phyloP scores from a whole-genome alignment of 23 tunicate species.

The Clavelina lepadiformis region DNA sequence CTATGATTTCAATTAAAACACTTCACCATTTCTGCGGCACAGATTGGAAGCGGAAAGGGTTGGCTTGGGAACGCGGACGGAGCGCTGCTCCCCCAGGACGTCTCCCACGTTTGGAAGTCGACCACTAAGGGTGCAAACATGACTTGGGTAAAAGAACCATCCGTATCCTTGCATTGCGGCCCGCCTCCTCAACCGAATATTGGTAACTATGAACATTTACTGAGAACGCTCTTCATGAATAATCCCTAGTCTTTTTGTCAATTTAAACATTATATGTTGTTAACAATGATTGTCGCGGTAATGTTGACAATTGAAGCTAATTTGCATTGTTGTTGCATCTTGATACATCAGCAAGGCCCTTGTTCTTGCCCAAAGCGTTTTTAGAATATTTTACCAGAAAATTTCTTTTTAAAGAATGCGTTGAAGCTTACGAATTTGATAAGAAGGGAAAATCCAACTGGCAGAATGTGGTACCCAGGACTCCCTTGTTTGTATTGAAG shows the following conservation, averaged over 20 bases:
- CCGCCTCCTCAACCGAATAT: too few relatives aligned
- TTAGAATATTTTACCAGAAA: too few relatives aligned
- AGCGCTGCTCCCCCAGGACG: conserved; percentile 1
- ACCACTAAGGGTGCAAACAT: background rate
- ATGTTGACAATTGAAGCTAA: too few relatives aligned
- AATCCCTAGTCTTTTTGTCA: too few relatives aligned
- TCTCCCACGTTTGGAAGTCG: conserved; percentile 6
- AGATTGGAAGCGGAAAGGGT: conserved; percentile 18
- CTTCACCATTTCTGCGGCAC: too few relatives aligned
- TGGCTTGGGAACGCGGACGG: conserved; percentile 21
- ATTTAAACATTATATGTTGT: too few relatives aligned
- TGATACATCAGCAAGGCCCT: too few relatives aligned
- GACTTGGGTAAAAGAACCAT: background rate
- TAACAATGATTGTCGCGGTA: too few relatives aligned
- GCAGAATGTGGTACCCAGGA: background rate
- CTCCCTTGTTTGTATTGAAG: background rate
- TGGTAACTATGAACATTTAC: too few relatives aligned
- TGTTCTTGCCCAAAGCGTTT: too few relatives aligned
- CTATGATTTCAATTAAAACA: background rate
- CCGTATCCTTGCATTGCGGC: conserved; percentile 1
- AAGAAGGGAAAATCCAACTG: background rate
- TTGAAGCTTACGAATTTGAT: background rate
- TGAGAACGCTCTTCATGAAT: too few relatives aligned
- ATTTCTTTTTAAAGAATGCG: background rate
- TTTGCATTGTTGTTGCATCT: too few relatives aligned